Evolutionary conservation across 2,888 invertebrate species (phyloP), one percentile per base, ranked within the genome.

Genomic region (Deilephila porcellus): DNA sequence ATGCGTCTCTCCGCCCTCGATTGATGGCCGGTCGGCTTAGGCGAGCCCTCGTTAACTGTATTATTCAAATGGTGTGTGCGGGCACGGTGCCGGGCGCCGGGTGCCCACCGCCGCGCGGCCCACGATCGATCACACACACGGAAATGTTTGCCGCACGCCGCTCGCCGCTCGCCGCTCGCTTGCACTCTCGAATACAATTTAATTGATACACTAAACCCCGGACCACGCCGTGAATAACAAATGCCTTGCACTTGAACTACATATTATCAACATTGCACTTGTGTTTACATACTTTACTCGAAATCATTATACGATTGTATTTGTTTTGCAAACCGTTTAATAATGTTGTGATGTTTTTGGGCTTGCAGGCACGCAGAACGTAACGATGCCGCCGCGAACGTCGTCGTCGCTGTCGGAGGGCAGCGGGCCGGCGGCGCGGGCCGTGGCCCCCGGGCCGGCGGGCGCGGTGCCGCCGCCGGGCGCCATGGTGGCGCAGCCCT

Each of bases 361-460:
- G 75, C 53, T 95, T 93, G 60, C 92, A 97, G 97, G 97, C 90
- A 97, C 97, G 92, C 98, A 98, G 96, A 98, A 97, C 97, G 97
- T 98, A 97, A 97, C 98, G 95, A 98, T 98, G 97, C 98, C 98
- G 91, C 98, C 98, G 90, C 97, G 98, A 90, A 98, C 98, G 92
- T 97, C 98, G 87, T 98, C 98, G 92, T 95, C 96, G 95, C 90
- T 97, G 95, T 91, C 93, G 81, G 95, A 91, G 91, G 96, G 95
- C 93, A 92, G 91, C 89, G 95, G 92, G 79, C 88, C 89, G 82
- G 89, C 89, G 83, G 86, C 85, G 82, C 89, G 90, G 77, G 81
- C 85, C 72, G 86, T 86, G 74, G 86, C 85, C 74, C 87, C 89
- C 75, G 84, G 89, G 80, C 88, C 88, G 78, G 80, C 88, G 78